Evolutionary conservation across 2,113 vertebrate species (phyloP).

Genomic region (Calidris pygmaea): DNA sequence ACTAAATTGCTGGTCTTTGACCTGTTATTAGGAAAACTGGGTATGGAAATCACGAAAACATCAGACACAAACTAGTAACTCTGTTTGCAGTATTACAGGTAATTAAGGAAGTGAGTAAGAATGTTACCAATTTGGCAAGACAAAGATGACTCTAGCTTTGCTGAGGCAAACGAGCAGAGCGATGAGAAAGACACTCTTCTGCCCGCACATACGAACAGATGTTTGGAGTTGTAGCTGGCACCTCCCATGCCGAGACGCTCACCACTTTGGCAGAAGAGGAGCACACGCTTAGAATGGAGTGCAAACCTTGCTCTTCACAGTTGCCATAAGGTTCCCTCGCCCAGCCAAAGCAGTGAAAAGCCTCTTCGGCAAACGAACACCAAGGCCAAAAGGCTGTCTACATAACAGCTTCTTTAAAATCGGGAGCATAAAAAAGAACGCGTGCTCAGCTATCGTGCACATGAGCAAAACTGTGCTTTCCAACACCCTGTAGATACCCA

Average conservation of each 20-base stretch:
- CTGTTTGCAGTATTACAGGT: not conserved
- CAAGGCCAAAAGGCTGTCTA: not conserved
- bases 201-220: fast-evolving
- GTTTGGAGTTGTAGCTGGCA: not conserved
- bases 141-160: not conserved
- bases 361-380: not conserved
- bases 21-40: not conserved
- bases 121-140: not conserved
- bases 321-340: not conserved
- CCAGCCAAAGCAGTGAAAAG: not conserved
- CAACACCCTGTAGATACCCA: not conserved
- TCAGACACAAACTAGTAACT: not conserved
- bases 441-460: not conserved
- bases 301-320: not conserved
- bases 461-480: not conserved
- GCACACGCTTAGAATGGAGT: not conserved
- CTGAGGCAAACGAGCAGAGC: not conserved
- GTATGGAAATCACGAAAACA: not conserved
- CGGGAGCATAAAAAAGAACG: not conserved
- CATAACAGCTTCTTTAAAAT: not conserved
- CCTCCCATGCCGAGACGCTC: not conserved
- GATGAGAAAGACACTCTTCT: not conserved
- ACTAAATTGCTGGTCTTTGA: not conserved
- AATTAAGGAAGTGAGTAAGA: not conserved
- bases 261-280: not conserved